Evolutionary conservation across 2,888 invertebrate genomes (phyloP).

Genomic region (Mythimna albipuncta): DNA sequence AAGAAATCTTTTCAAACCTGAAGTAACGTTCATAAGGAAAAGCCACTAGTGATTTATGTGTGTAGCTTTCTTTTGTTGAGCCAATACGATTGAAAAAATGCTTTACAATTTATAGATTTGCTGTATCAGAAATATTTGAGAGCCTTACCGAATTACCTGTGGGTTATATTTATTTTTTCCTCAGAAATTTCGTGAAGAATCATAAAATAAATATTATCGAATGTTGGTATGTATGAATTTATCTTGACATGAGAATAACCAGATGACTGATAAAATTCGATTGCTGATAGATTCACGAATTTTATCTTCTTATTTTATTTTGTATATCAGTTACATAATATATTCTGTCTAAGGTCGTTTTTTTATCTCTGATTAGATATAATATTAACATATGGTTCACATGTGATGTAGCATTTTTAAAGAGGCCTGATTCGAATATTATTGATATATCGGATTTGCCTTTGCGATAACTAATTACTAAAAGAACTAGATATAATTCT

Average conservation of each 20-base stretch:
- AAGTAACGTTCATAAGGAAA: constrained; percentile 79
- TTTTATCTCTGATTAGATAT: constrained; percentile 3
- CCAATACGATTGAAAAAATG: constrained; percentile 78
- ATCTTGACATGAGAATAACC: constrained; percentile 40
- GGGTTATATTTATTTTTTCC: constrained; percentile 27
- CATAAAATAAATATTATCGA: constrained; percentile 32
- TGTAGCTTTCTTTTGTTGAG: constrained; percentile 79
- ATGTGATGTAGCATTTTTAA: constrained; percentile 3
- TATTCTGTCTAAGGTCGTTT: constrained; percentile 13
- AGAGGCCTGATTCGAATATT: neutral
- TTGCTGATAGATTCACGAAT: constrained; percentile 24
- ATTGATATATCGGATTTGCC: neutral
- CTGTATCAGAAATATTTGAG: constrained; percentile 55
- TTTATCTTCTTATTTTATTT: constrained; percentile 14
- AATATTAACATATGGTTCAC: constrained; percentile 6
- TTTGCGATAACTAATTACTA: neutral
- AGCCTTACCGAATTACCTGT: constrained; percentile 49
- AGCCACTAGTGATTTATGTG: constrained; percentile 82
- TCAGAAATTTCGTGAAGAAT: constrained; percentile 17
- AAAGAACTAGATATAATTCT: neutral
- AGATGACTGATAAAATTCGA: constrained; percentile 30
- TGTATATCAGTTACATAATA: constrained; percentile 16
- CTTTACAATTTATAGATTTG: constrained; percentile 66
- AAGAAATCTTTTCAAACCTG: constrained; percentile 79
- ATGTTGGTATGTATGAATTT: constrained; percentile 14